Conservation (phyloP, 2,113 vertebrate species). For the Myiozetetes cayanensis region DNA sequence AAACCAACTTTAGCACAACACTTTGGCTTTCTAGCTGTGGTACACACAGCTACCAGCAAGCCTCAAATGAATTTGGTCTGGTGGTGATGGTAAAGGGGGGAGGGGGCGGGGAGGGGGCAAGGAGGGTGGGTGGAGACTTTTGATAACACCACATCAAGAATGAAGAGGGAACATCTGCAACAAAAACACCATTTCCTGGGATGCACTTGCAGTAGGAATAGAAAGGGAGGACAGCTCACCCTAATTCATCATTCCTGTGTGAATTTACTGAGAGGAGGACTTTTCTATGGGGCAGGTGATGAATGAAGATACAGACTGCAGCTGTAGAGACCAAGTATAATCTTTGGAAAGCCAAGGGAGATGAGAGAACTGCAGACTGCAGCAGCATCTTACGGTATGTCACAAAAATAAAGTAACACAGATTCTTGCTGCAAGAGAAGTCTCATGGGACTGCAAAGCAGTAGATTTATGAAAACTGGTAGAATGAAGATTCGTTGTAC, state of each 20-base stretch:
- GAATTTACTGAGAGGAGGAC: not conserved
- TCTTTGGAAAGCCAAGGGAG: not conserved
- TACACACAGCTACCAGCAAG: not conserved
- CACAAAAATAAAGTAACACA: conserved; percentile 10
- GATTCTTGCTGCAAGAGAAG: not conserved
- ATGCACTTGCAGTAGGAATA: not conserved
- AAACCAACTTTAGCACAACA: not conserved
- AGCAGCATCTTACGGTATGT: not conserved
- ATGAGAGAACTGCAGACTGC: not conserved
- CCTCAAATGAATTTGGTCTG: not conserved
- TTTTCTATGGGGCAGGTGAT: not conserved
- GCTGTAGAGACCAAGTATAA: not conserved
- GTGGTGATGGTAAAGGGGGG: not conserved
- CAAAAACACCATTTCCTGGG: not conserved
- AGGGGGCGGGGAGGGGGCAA: no score
- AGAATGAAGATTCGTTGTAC: not conserved
- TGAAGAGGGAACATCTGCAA: not conserved
- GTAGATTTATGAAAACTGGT: not conserved
- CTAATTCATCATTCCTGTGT: not conserved
- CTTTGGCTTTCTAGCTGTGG: not conserved
- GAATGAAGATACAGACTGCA: not conserved
- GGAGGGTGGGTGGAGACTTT: not conserved
- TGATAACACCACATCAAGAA: not conserved
- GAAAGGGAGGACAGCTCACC: not conserved
- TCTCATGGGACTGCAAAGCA: not conserved